Conservation (phyloP, 2,888 invertebrate genomes). For the Desoria tigrina region DNA sequence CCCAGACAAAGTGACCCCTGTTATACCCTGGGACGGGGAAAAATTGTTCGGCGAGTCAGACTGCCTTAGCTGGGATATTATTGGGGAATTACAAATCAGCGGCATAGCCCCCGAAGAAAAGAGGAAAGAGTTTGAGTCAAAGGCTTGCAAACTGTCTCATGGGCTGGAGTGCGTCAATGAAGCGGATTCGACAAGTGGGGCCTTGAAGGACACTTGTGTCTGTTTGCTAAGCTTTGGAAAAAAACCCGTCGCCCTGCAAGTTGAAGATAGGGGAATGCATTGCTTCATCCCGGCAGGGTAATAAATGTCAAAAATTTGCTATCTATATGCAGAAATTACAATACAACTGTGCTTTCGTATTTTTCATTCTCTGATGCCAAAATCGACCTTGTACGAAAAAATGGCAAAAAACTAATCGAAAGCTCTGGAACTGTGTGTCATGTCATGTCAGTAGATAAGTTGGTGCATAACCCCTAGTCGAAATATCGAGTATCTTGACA, state of each 20-base stretch:
- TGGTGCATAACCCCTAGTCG: too few relatives aligned
- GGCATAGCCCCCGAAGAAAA: background rate
- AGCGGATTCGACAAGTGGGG: background rate
- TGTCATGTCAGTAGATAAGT: too few relatives aligned
- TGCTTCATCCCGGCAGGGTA: constrained; percentile 2
- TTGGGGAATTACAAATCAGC: background rate
- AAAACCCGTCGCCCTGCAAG: background rate
- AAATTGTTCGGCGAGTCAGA: background rate
- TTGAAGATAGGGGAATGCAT: background rate
- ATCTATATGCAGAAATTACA: too few relatives aligned
- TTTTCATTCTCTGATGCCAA: too few relatives aligned
- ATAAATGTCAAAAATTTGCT: too few relatives aligned
- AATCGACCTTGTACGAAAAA: too few relatives aligned
- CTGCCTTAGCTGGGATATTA: background rate
- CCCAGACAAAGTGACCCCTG: background rate
- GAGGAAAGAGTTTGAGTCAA: background rate
- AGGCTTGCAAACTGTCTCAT: background rate
- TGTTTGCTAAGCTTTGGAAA: background rate
- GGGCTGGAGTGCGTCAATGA: constrained; percentile 1
- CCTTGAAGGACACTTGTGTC: background rate
- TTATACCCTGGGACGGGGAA: background rate
- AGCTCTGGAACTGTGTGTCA: too few relatives aligned
- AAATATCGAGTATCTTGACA: too few relatives aligned
- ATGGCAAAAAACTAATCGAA: too few relatives aligned
- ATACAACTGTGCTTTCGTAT: too few relatives aligned